Evolutionary conservation across 2,888 invertebrate species (phyloP).

Genomic region (Rhabditoides inermis): DNA sequence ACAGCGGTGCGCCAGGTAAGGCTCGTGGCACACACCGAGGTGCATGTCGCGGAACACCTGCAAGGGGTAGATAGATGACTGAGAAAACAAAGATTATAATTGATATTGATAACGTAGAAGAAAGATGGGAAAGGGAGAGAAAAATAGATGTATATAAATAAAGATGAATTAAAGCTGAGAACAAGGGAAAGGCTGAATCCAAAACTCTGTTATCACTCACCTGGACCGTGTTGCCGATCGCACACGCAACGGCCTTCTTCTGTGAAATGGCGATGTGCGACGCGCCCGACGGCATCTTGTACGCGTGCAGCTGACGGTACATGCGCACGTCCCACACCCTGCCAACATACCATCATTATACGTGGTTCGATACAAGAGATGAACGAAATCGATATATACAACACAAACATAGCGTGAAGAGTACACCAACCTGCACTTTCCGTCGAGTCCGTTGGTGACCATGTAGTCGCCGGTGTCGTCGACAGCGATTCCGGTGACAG

Average conservation of each 20-base stretch:
- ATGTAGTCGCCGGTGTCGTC: slow-evolving; percentile 81
- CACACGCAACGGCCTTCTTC: slow-evolving; percentile 72
- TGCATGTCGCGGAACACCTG: slow-evolving; percentile 64
- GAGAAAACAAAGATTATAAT: too few relatives aligned
- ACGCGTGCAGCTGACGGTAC: slow-evolving; percentile 69
- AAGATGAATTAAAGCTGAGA: background rate
- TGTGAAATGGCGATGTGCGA: slow-evolving; percentile 70
- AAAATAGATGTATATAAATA: background rate
- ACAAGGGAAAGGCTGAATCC: too few relatives aligned
- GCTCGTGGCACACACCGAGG: slow-evolving; percentile 57
- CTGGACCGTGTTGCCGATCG: slow-evolving; percentile 65
- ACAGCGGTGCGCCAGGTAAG: slow-evolving; percentile 70
- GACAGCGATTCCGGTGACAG: slow-evolving; percentile 71
- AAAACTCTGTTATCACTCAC: slow-evolving; percentile 36
- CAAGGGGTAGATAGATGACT: too few relatives aligned
- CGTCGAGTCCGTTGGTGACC: slow-evolving; percentile 81
- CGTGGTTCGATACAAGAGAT: too few relatives aligned
- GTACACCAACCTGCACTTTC: slow-evolving; percentile 62
- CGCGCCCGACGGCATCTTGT: slow-evolving; percentile 63
- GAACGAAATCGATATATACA: too few relatives aligned
- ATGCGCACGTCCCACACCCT: slow-evolving; percentile 87
- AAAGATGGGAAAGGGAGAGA: slow-evolving; percentile 4
- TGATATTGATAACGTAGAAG: too few relatives aligned
- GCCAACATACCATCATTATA: background rate
- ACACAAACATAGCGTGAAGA: background rate